Evolutionary conservation across 2,797 vertebrate species (phyloP).

Genomic region (Clarias fuscus): DNA sequence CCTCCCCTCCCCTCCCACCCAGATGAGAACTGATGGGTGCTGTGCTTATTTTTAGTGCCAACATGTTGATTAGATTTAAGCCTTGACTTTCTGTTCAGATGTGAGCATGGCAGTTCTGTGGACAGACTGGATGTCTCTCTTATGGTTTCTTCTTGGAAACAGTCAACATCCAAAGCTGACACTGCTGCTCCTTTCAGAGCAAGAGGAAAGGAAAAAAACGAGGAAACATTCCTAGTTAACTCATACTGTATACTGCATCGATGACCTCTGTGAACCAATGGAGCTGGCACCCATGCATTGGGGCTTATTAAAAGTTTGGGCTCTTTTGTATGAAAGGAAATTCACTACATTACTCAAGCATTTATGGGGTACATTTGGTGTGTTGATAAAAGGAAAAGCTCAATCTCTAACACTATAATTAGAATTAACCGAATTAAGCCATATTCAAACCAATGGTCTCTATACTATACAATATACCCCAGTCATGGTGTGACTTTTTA

Average conservation of each 20-base stretch:
- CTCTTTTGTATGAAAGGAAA: slow-evolving; percentile 34
- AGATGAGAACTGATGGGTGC: neutral
- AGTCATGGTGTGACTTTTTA: slow-evolving; percentile 13
- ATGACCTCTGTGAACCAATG: neutral
- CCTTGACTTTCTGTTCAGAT: slow-evolving; percentile 14
- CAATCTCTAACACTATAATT: neutral
- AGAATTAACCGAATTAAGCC: too few species aligned
- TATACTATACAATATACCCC: neutral
- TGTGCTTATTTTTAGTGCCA: slow-evolving; percentile 31
- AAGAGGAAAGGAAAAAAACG: slow-evolving; percentile 11
- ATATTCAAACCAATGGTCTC: neutral
- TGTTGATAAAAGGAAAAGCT: neutral
- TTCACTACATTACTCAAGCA: neutral
- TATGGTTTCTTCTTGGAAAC: slow-evolving; percentile 39
- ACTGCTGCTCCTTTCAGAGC: neutral
- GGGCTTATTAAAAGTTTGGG: neutral
- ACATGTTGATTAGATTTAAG: slow-evolving; percentile 37
- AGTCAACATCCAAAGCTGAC: neutral
- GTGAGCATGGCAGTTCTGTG: slow-evolving; percentile 18
- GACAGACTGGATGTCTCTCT: slow-evolving; percentile 43
- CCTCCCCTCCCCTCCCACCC: neutral
- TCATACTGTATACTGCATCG: slow-evolving; percentile 2
- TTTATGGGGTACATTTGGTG: neutral
- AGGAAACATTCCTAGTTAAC: slow-evolving; percentile 17
- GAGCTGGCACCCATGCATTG: neutral